Evolutionary conservation across 2,113 vertebrate species (phyloP).

Genomic region (Ovibos moschatus): DNA sequence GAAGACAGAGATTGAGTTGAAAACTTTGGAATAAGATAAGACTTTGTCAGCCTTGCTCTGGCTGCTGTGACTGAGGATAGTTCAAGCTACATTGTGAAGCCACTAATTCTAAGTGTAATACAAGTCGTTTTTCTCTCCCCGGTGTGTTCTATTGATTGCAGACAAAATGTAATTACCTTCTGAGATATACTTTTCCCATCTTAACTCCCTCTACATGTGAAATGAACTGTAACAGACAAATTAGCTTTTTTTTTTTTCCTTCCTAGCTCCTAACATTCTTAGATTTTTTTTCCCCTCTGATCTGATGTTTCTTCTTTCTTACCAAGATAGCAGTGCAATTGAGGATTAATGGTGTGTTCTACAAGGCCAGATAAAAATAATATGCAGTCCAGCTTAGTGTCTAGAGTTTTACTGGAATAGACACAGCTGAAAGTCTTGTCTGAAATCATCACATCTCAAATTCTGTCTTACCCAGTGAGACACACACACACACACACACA

Average conservation of each 20-base stretch:
- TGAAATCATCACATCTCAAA: neutral
- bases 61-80: neutral
- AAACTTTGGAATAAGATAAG: neutral
- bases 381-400: neutral
- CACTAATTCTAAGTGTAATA: conserved; percentile 26
- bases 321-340: neutral
- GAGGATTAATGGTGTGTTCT: conserved; percentile 3
- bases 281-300: neutral
- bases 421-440: neutral
- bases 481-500: neutral
- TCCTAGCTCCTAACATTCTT: conserved; percentile 3
- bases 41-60: neutral
- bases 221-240: conserved; percentile 64
- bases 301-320: conserved; percentile 10
- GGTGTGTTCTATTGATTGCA: conserved; percentile 53
- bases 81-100: conserved; percentile 1
- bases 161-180: conserved; percentile 63
- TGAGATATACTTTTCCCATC: conserved; percentile 52
- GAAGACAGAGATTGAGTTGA: neutral
- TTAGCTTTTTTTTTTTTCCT: conserved; percentile 37
- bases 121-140: conserved; percentile 42
- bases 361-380: neutral
- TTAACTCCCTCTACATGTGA: conserved; percentile 58
- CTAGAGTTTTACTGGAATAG: neutral
- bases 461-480: neutral